Conservation (phyloP, 2,113 vertebrate species). For the Polypterus senegalus region DNA sequence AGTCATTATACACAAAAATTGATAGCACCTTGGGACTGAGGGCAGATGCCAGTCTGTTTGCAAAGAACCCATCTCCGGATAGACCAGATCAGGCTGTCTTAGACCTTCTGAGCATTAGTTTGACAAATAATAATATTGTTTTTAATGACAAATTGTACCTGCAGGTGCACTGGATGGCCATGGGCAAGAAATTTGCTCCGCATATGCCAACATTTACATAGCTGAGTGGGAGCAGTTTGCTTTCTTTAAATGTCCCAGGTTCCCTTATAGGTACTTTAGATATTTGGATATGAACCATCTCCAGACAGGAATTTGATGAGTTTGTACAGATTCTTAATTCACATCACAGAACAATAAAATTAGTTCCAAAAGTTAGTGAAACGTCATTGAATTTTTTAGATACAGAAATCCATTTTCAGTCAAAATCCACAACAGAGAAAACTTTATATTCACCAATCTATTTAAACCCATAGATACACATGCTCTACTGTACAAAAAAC, state of each 20-base stretch:
- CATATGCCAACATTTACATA: not conserved
- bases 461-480: not conserved
- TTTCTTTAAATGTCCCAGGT: not conserved
- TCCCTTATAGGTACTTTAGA: not conserved
- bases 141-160: not conserved
- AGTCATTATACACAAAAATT: not conserved
- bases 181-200: not conserved
- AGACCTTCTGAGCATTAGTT: not conserved
- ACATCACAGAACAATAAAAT: not conserved
- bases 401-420: not conserved
- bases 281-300: not conserved
- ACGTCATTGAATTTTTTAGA: not conserved
- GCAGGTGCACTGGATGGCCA: not conserved
- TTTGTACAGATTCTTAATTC: not conserved
- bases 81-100: not conserved
- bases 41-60: not conserved
- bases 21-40: not conserved
- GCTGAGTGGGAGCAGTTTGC: not conserved
- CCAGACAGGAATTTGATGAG: not conserved
- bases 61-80: not conserved
- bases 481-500: not conserved
- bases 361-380: not conserved
- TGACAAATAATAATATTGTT: not conserved
- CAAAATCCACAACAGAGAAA: not conserved
- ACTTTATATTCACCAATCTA: not conserved